Evolutionary conservation across 2,113 vertebrate species (phyloP).

Genomic region (Thinocorus orbignyianus): DNA sequence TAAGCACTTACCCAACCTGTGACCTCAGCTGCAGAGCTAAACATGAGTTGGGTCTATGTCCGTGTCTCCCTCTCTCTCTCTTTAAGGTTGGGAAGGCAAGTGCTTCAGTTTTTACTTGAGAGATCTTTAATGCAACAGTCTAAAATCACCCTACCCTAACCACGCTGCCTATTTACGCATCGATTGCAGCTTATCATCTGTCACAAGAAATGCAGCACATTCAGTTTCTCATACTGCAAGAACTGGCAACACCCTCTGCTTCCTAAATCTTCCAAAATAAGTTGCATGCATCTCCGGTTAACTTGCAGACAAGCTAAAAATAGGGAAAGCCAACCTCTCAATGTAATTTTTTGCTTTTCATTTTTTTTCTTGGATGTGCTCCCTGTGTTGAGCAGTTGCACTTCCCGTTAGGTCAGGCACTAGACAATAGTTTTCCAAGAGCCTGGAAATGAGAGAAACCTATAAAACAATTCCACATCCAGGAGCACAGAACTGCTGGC

Average conservation of each 20-base stretch:
- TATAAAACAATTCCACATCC: conserved; percentile 22
- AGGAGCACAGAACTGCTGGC: background rate
- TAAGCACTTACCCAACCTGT: background rate
- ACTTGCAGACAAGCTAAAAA: conserved; percentile 33
- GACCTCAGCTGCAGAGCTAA: background rate
- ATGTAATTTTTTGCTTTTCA: background rate
- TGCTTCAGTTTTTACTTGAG: background rate
- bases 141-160: conserved; percentile 40
- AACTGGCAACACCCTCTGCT: conserved; percentile 6
- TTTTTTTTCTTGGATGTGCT: conserved; percentile 2
- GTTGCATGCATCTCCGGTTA: background rate
- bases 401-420: background rate
- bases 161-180: conserved; percentile 32
- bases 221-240: background rate
- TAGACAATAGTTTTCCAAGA: conserved; percentile 33
- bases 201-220: conserved; percentile 34
- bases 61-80: background rate
- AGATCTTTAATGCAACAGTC: conserved; percentile 37
- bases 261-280: background rate
- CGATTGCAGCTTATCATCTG: conserved; percentile 9
- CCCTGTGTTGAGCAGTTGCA: background rate
- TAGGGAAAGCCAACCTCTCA: conserved; percentile 3
- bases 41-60: background rate
- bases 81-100: background rate
- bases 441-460: conserved; percentile 32